Evolutionary conservation across 2,888 invertebrate genomes (phyloP).

Genomic region (Rhynchonema sp.): DNA sequence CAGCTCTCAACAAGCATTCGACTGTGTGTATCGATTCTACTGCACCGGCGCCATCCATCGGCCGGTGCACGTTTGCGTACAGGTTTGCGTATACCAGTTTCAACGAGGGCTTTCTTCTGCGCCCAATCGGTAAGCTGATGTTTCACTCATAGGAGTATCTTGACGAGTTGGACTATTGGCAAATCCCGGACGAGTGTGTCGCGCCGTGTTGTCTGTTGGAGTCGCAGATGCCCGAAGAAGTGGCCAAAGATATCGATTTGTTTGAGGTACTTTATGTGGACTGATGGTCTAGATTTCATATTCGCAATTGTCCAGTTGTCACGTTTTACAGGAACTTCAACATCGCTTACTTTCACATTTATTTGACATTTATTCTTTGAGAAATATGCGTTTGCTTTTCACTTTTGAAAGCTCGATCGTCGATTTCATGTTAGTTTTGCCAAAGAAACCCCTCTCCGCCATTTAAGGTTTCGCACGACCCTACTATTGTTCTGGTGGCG

Average conservation of each 20-base stretch:
- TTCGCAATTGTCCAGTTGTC: not conserved
- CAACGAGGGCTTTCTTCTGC: not conserved
- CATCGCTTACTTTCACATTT: no score
- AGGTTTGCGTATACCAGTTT: slow-evolving; percentile 13
- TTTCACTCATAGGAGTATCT: not conserved
- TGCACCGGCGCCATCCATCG: slow-evolving; percentile 17
- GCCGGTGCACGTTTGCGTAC: slow-evolving; percentile 24
- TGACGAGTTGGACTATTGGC: slow-evolving; percentile 23
- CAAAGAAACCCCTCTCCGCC: no score
- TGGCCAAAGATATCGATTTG: not conserved
- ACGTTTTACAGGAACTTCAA: no score
- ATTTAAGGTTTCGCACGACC: no score
- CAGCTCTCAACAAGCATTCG: not conserved
- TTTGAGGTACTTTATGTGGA: not conserved
- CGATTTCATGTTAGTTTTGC: no score
- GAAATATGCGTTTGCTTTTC: no score
- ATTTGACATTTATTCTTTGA: no score
- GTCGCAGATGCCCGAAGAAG: not conserved
- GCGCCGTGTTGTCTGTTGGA: slow-evolving; percentile 14
- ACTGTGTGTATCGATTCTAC: not conserved
- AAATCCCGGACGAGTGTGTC: slow-evolving; percentile 15
- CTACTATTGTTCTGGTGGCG: no score
- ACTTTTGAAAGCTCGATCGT: no score
- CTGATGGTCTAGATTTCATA: not conserved
- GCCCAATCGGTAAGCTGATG: not conserved